phyloP scores from a whole-genome alignment of 2,888 invertebrate genomes.

The Volucella inflata region DNA sequence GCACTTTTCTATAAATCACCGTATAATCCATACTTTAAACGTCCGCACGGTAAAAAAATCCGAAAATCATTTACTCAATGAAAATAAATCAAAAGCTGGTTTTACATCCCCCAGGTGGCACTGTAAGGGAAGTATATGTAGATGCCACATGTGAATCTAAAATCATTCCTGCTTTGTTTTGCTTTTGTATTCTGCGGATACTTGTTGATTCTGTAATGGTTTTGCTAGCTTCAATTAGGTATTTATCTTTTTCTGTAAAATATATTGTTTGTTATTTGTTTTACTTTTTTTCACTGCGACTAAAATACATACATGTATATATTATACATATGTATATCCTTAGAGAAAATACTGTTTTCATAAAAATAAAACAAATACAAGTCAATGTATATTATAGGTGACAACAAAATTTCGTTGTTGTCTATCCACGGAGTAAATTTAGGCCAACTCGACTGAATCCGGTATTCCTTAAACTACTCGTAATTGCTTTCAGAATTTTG shows the following conservation, averaged over 20 bases:
- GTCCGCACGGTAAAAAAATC: not conserved
- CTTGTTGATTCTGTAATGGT: slow-evolving; percentile 30
- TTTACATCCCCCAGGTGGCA: slow-evolving; percentile 45
- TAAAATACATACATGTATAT: too few species aligned
- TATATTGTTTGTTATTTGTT: slow-evolving; percentile 39
- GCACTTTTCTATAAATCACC: not conserved
- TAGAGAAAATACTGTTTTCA: too few species aligned
- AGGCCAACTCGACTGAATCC: too few species aligned
- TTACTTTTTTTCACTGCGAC: slow-evolving; percentile 3
- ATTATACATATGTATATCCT: too few species aligned
- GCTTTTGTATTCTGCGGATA: slow-evolving; percentile 25
- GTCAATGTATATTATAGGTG: too few species aligned
- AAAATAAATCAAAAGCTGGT: slow-evolving; percentile 54
- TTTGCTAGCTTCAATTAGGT: slow-evolving; percentile 43
- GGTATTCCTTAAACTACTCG: too few species aligned
- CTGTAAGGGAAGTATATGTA: not conserved
- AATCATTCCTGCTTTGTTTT: slow-evolving; percentile 1
- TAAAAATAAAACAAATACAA: too few species aligned
- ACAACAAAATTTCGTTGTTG: too few species aligned
- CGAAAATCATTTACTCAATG: slow-evolving; percentile 15
- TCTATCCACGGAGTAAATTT: too few species aligned
- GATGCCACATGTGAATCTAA: slow-evolving; percentile 7
- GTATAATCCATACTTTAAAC: not conserved
- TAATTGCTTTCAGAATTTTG: too few species aligned
- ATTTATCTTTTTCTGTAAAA: slow-evolving; percentile 64